Evolutionary conservation across 2,797 vertebrate genomes (phyloP).

Genomic region (Sebastes steindachneri): DNA sequence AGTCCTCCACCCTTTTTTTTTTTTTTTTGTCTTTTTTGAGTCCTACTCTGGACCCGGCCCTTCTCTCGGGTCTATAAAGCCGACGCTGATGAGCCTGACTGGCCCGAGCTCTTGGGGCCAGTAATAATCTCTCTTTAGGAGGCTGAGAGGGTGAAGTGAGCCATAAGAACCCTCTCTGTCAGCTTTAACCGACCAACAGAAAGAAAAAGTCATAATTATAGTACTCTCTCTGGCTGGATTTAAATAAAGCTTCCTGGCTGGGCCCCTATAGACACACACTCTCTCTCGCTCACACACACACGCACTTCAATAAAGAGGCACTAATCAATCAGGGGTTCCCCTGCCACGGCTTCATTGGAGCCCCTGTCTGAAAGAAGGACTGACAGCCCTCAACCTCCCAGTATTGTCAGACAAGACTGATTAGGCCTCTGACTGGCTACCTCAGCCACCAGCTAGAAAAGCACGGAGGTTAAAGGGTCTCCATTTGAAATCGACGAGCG

Average conservation of each 20-base stretch:
- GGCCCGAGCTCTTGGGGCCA: constrained; percentile 61
- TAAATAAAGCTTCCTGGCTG: constrained; percentile 77
- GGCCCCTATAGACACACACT: constrained; percentile 66
- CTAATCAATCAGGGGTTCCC: constrained; percentile 84
- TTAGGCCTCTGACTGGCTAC: constrained; percentile 82
- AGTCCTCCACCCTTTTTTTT: constrained; percentile 40
- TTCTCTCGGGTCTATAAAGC: constrained; percentile 65
- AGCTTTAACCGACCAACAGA: constrained; percentile 75
- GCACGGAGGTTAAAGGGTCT: constrained; percentile 82
- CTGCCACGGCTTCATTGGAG: constrained; percentile 78
- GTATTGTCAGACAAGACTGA: constrained; percentile 82
- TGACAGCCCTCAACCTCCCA: constrained; percentile 85
- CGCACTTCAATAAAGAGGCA: constrained; percentile 81
- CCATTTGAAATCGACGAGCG: constrained; percentile 79
- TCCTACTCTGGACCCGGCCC: constrained; percentile 51
- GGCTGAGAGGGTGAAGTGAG: constrained; percentile 80
- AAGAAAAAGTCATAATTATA: constrained; percentile 86
- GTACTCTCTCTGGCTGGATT: constrained; percentile 75
- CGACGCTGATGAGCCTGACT: constrained; percentile 70
- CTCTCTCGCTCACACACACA: constrained; percentile 39
- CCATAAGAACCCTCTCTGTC: constrained; percentile 82
- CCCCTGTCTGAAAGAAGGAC: constrained; percentile 78
- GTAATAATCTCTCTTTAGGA: constrained; percentile 82
- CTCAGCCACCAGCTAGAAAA: constrained; percentile 80
- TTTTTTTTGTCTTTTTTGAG: constrained; percentile 24